A percentile compares a stretch with the other conserved stretches of the same genome.
These are phyloP conservation scores for Echinarachnius parma DNA, from an alignment of 53 echinoderm and acorn worm species.

Conservation along the genomic window DNA sequence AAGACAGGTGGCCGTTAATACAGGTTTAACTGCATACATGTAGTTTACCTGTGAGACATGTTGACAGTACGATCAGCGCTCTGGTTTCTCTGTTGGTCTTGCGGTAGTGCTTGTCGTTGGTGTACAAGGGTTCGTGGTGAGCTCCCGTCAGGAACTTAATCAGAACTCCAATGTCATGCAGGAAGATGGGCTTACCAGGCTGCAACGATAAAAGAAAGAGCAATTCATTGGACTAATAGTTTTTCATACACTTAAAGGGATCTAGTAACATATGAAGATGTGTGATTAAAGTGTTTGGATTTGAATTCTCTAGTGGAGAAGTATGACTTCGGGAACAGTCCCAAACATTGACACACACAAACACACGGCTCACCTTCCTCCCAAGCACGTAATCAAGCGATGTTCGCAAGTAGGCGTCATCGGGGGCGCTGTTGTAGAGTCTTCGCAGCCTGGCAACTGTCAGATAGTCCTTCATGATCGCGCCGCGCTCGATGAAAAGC, in stretches of 20 bases:
- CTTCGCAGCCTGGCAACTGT: constrained; percentile 69
- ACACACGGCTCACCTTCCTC: constrained; percentile 39
- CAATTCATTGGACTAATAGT: too few species aligned
- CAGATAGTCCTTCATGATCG: constrained; percentile 83
- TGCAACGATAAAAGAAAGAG: too few species aligned
- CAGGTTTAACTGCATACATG: too few species aligned
- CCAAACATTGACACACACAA: too few species aligned
- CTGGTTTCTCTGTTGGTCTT: constrained; percentile 36
- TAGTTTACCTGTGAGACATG: constrained; percentile 63
- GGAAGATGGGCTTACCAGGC: constrained; percentile 44
- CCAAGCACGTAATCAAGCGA: constrained; percentile 20
- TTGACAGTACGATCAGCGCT: constrained; percentile 59
- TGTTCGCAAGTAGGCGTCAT: constrained; percentile 25
- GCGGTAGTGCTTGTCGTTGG: constrained; percentile 42
- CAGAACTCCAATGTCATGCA: constrained; percentile 48
- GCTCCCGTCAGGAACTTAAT: constrained; percentile 57
- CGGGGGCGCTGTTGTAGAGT: constrained; percentile 71
- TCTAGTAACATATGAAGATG: too few species aligned
- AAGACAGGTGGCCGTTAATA: too few species aligned
- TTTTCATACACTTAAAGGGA: too few species aligned
- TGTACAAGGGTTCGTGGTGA: constrained; percentile 59
- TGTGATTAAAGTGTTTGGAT: too few species aligned
- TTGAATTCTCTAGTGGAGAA: too few species aligned
- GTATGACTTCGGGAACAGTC: too few species aligned
- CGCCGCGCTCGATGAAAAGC: constrained; percentile 82